Evolutionary conservation across 2,888 invertebrate genomes (phyloP).

Genomic region (Psylliodes chrysocephalus): DNA sequence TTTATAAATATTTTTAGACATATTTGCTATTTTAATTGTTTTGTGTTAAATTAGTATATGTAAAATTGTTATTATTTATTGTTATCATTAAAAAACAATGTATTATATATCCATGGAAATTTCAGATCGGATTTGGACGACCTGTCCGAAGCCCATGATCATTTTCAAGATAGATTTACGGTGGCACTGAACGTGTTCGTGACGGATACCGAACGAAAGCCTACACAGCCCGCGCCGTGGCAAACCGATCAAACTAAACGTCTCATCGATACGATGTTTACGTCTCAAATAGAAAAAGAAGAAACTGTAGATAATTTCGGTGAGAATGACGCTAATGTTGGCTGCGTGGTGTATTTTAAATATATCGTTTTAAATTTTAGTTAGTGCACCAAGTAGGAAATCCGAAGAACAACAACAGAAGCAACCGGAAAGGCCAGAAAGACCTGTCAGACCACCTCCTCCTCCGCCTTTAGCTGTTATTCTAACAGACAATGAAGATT

Average conservation of each 20-base stretch:
- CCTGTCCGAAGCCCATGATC: slow-evolving; percentile 72
- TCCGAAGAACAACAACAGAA: slow-evolving; percentile 50
- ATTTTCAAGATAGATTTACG: slow-evolving; percentile 76
- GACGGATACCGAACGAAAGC: slow-evolving; percentile 74
- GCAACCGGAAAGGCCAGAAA: slow-evolving; percentile 61
- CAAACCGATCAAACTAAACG: slow-evolving; percentile 73
- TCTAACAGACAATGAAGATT: slow-evolving; percentile 48
- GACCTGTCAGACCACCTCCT: slow-evolving; percentile 45
- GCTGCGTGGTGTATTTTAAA: background rate
- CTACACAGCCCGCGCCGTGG: slow-evolving; percentile 80
- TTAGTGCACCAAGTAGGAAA: slow-evolving; percentile 60
- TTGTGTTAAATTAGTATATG: no score
- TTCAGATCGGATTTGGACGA: slow-evolving; percentile 82
- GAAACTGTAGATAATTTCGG: slow-evolving; percentile 87
- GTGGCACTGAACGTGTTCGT: slow-evolving; percentile 78
- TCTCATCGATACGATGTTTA: slow-evolving; percentile 73
- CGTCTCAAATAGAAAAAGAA: slow-evolving; percentile 81
- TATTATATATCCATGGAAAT: no score
- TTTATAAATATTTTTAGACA: no score
- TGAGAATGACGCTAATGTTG: slow-evolving; percentile 59
- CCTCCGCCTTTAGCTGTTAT: slow-evolving; percentile 50
- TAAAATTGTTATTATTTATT: no score
- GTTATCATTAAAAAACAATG: no score
- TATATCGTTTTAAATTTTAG: slow-evolving; percentile 33
- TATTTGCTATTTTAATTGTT: no score